phyloP scores from a whole-genome alignment of 2,888 invertebrate species.

The Pilophorus perplexus region DNA sequence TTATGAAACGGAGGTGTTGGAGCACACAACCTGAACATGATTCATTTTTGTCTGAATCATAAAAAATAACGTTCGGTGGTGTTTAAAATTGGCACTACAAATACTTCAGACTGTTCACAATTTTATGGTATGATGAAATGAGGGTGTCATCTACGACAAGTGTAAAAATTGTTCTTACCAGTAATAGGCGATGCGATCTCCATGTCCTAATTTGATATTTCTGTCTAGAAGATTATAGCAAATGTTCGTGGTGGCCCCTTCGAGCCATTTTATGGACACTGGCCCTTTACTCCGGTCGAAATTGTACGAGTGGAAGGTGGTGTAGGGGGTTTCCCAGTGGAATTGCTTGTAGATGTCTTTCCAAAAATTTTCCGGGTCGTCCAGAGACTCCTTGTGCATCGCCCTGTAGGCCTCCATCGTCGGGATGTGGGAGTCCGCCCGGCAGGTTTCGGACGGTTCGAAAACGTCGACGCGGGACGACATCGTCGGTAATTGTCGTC shows the following conservation, averaged over 20 bases:
- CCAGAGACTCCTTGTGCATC: slow-evolving; percentile 81
- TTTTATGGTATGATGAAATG: no score
- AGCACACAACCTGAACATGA: no score
- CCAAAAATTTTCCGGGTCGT: slow-evolving; percentile 91
- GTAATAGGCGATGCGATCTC: slow-evolving; percentile 88
- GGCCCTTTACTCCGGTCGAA: slow-evolving; percentile 86
- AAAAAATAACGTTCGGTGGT: no score
- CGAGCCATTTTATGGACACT: slow-evolving; percentile 91
- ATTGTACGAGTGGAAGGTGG: slow-evolving; percentile 84
- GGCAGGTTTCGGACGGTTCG: slow-evolving; percentile 32
- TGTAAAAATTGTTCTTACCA: slow-evolving; percentile 66
- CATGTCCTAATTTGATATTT: slow-evolving; percentile 82
- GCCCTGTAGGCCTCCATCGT: slow-evolving; percentile 73
- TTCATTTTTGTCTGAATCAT: no score
- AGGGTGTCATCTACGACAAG: no score
- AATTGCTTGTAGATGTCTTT: slow-evolving; percentile 79
- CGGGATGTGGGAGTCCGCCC: slow-evolving; percentile 62
- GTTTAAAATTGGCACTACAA: no score
- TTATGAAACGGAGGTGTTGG: no score
- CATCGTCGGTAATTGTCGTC: slow-evolving; percentile 47
- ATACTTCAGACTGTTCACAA: no score
- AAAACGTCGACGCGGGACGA: slow-evolving; percentile 50
- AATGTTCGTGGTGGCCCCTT: slow-evolving; percentile 90
- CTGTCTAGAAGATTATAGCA: slow-evolving; percentile 93
- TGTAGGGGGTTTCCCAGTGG: slow-evolving; percentile 81